Evolutionary conservation across 2,797 vertebrate species (phyloP), one percentile per base, ranked within the genome.

Genomic region (Lacerta bilineata): DNA sequence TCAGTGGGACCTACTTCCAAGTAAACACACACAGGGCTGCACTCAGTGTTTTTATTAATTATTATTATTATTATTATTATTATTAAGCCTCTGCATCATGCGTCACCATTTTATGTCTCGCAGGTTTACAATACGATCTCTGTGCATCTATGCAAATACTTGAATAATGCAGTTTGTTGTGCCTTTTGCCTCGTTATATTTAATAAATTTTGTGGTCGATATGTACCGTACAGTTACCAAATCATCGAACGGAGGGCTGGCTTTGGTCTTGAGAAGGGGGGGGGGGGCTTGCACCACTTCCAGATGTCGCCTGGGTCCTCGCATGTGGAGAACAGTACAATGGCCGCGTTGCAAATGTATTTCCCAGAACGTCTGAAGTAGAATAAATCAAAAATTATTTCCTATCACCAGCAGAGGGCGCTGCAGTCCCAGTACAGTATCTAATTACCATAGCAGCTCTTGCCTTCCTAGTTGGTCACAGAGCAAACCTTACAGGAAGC

Each of bases 121-220:
- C 95, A 95, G 92, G 97, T 97, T 97, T 97, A 97, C 97, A 97
- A 84, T 91, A 93, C 90, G 74, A 83, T 95, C 91, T 94, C 93
- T 96, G 91, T 96, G 92, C 88, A 97, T 95, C 97, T 98, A 98
- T 98, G 98, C 98, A 98, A 98, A 97, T 96, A 96, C 97, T 97
- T 97, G 97, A 97, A 97, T 93, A 93, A 95, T 95, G 94, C 95
- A 93, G 96, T 93, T 96, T 91, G 89, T 95, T 93, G 97, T 97
- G 97, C 98, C 97, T 97, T 97, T 95, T 94, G 93, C 95, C 96
- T 96, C 92, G 95, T 97, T 96, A 86, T 95, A 94, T 95, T 96
- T 96, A 97, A 97, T 97, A 96, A 98, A 97, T 91, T 83, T 83
- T 94, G 89, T 93, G 92, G 0, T 85, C 50, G 3, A 15, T 90